These are phyloP conservation scores for Scyliorhinus canicula DNA, from an alignment of 2,797 vertebrate genomes.

Conservation along the genomic window DNA sequence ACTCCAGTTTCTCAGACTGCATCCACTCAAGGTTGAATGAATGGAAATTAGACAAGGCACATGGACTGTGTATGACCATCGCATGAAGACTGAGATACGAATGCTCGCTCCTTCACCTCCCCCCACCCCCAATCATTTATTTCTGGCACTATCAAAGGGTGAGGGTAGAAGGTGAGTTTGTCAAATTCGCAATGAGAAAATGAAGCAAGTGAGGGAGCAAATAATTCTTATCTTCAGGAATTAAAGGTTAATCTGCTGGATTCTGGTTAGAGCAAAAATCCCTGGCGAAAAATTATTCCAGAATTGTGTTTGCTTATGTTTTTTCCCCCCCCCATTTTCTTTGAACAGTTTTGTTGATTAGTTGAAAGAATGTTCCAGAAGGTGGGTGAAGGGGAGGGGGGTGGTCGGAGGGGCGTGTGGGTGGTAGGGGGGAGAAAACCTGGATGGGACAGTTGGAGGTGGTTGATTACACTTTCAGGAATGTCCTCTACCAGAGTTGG, in stretches of 20 bases:
- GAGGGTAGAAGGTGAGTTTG: background rate
- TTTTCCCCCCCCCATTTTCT: too few relatives aligned
- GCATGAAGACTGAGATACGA: too few relatives aligned
- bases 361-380: background rate
- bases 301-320: too few relatives aligned
- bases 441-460: background rate
- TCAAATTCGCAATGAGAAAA: background rate
- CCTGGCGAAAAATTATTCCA: background rate
- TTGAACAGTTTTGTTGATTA: background rate
- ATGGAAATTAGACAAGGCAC: background rate
- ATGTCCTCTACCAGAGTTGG: background rate
- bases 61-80: background rate
- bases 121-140: background rate
- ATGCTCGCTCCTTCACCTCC: too few relatives aligned
- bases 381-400: background rate
- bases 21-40: background rate
- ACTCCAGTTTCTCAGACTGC: too few relatives aligned
- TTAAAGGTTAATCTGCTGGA: background rate
- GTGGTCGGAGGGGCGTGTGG: too few relatives aligned
- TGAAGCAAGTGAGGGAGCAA: background rate
- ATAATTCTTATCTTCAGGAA: background rate
- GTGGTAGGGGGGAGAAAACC: too few relatives aligned
- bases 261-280: background rate
- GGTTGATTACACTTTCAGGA: background rate
- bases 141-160: background rate